phyloP scores from a whole-genome alignment of 2,888 invertebrate species.

The Mesoligia furuncula region DNA sequence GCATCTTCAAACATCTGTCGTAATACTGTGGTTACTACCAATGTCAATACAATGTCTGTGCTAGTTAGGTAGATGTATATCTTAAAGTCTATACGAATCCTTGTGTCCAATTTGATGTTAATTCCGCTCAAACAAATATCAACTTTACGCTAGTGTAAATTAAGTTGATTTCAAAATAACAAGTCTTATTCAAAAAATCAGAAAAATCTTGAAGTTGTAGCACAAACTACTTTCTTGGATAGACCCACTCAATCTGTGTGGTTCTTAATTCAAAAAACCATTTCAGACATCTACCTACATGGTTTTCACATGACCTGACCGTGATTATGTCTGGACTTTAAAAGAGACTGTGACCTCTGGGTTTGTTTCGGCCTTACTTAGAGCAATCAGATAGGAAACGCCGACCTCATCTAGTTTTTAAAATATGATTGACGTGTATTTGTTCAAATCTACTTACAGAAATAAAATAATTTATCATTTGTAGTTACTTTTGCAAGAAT shows the following conservation, averaged over 20 bases:
- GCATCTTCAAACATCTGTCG: conserved; percentile 25
- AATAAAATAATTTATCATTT: not conserved
- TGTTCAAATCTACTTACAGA: not conserved
- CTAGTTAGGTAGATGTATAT: conserved; percentile 57
- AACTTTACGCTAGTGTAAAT: not conserved
- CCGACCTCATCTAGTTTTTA: not conserved
- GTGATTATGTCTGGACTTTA: not conserved
- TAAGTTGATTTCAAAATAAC: not conserved
- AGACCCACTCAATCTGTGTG: not conserved
- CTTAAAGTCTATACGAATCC: conserved; percentile 50
- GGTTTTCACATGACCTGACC: not conserved
- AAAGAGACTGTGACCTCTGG: not conserved
- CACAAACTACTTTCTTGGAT: not conserved
- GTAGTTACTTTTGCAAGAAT: not conserved
- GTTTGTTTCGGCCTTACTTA: not conserved
- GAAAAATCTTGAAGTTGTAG: not conserved
- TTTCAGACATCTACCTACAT: not conserved
- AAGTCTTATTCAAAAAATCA: not conserved
- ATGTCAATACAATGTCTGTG: conserved; percentile 13
- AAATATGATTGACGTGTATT: not conserved
- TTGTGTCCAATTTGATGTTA: not conserved
- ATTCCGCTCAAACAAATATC: not conserved
- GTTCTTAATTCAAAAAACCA: not conserved
- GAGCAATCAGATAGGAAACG: not conserved
- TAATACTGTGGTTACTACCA: conserved; percentile 22